phyloP scores from a whole-genome alignment of 2,113 vertebrate species.

The Anthoscopus minutus region DNA sequence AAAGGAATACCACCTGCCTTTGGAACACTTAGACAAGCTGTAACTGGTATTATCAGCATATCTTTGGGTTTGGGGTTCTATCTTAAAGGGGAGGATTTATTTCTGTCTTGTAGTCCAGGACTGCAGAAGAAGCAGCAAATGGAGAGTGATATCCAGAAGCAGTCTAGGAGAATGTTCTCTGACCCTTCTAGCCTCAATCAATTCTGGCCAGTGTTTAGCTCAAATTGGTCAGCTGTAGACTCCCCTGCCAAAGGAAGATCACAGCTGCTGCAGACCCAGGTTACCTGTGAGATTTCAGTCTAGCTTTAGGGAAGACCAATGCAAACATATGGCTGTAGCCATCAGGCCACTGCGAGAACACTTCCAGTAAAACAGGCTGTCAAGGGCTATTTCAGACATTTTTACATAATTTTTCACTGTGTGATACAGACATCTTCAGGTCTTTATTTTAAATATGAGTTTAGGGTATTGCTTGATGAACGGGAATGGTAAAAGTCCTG shows the following conservation, averaged over 20 bases:
- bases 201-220: not conserved
- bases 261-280: not conserved
- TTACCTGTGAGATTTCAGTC: not conserved
- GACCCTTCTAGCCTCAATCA: not conserved
- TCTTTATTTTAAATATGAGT: not conserved
- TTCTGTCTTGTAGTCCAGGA: not conserved
- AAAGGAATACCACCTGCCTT: not conserved
- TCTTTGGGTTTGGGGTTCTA: not conserved
- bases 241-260: not conserved
- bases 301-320: not conserved
- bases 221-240: not conserved
- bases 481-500: not conserved
- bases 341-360: not conserved
- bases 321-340: fast-evolving
- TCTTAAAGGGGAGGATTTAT: not conserved
- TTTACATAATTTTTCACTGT: not conserved
- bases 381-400: not conserved
- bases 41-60: not conserved
- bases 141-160: not conserved
- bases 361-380: not conserved
- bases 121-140: not conserved
- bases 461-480: not conserved
- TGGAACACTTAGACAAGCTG: not conserved
- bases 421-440: not conserved
- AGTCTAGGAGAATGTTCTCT: not conserved